These are phyloP conservation scores for Raja brachyura DNA, from an alignment of 2,113 vertebrate genomes.

Conservation along the genomic window DNA sequence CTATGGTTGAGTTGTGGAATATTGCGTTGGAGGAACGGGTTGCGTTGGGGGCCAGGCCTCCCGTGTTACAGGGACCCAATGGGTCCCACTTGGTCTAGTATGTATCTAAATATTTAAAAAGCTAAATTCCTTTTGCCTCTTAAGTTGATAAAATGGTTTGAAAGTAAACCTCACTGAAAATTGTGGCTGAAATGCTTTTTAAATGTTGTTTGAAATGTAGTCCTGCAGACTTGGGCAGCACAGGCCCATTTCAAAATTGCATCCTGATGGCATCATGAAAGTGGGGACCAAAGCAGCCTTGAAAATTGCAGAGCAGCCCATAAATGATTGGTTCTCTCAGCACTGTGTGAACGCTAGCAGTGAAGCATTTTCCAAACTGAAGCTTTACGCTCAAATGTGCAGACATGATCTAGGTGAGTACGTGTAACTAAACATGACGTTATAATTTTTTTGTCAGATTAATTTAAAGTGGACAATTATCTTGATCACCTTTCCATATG, in stretches of 20 bases:
- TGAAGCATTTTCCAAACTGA: slow-evolving; percentile 88
- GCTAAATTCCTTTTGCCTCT: background rate
- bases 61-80: too few relatives aligned
- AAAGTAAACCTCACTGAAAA: background rate
- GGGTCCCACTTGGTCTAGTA: too few relatives aligned
- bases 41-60: too few relatives aligned
- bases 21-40: too few relatives aligned
- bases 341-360: slow-evolving; percentile 68
- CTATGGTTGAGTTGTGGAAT: too few relatives aligned
- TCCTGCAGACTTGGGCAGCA: slow-evolving; percentile 94
- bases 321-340: slow-evolving; percentile 92
- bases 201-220: slow-evolving; percentile 52
- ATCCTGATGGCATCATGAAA: slow-evolving; percentile 85
- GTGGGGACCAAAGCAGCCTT: slow-evolving; percentile 80
- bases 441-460: background rate
- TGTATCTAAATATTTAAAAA: slow-evolving; percentile 5
- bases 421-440: background rate
- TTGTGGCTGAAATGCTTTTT: background rate
- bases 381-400: slow-evolving; percentile 96
- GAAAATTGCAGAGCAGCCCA: slow-evolving; percentile 79
- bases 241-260: slow-evolving; percentile 84
- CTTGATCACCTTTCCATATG: background rate
- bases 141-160: background rate
- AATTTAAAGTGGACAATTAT: background rate
- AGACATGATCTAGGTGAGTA: slow-evolving; percentile 83